phyloP scores from a whole-genome alignment of 2,797 vertebrate genomes.

The Ispidina picta region DNA sequence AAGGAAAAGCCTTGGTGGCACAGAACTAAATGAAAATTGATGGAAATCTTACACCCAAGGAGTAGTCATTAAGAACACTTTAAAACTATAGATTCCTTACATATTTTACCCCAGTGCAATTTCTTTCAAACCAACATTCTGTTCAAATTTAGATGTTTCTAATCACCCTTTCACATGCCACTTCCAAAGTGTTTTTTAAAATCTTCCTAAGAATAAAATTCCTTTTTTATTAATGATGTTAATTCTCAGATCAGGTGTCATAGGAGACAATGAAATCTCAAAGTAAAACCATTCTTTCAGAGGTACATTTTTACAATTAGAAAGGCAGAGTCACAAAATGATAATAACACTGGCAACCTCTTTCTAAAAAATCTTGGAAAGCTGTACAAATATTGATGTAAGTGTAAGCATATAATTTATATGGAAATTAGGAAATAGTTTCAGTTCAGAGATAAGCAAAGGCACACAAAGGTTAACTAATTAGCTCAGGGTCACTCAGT shows the following conservation, averaged over 20 bases:
- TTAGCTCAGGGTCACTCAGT: not conserved
- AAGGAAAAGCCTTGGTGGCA: not conserved
- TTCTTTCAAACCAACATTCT: not conserved
- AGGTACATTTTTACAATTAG: conserved; percentile 15
- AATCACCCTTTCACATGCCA: not conserved
- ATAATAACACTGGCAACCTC: not conserved
- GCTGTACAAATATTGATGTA: not conserved
- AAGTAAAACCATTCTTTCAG: conserved; percentile 32
- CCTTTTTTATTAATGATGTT: not conserved
- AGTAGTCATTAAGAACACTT: not conserved
- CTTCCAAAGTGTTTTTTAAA: not conserved
- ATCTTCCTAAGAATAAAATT: not conserved
- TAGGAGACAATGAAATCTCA: conserved; percentile 1
- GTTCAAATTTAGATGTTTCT: not conserved
- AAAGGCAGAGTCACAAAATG: conserved; percentile 34
- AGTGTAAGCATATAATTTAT: not conserved
- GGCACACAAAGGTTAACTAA: not conserved
- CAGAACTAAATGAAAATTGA: not conserved
- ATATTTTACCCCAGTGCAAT: not conserved
- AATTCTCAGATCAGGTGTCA: not conserved
- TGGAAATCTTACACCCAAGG: not conserved
- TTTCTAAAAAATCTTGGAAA: conserved; percentile 23
- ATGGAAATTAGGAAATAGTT: not conserved
- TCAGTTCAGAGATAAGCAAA: not conserved
- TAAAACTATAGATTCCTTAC: not conserved